Conservation (phyloP, 2,797 vertebrate species). For the Enteromius thamalakanensis region DNA sequence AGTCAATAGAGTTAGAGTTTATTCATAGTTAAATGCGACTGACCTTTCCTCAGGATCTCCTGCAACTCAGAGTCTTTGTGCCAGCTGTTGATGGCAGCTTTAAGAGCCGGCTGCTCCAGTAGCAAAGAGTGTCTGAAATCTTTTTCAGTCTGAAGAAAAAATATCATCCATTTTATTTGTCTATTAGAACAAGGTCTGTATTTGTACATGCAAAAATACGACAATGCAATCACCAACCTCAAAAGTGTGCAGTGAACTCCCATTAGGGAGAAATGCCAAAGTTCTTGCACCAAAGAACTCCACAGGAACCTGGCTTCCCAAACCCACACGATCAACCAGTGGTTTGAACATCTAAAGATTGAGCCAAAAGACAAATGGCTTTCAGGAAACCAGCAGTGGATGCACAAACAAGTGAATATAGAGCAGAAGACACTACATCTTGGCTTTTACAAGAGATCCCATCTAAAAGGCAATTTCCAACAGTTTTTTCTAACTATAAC, state of each 20-base stretch:
- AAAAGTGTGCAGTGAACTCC: constrained; percentile 87
- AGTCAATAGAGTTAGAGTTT: neutral
- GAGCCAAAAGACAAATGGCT: neutral
- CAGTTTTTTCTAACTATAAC: neutral
- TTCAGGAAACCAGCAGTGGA: neutral
- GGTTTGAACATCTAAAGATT: constrained; percentile 87
- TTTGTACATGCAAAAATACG: neutral
- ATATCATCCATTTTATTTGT: neutral
- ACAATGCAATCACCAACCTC: constrained; percentile 79
- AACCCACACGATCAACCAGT: constrained; percentile 92
- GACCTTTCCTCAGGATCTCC: constrained; percentile 97
- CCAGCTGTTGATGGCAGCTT: constrained; percentile 88
- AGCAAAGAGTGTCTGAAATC: constrained; percentile 87
- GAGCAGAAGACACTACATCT: neutral
- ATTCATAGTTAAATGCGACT: constrained; percentile 50
- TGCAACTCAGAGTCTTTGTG: constrained; percentile 92
- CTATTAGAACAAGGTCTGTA: neutral
- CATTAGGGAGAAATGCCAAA: constrained; percentile 89
- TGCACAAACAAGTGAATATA: neutral
- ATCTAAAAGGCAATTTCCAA: neutral
- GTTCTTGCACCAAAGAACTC: constrained; percentile 91
- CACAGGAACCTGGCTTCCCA: constrained; percentile 90
- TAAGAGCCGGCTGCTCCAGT: constrained; percentile 86
- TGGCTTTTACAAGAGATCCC: neutral
- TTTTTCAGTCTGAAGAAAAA: constrained; percentile 85